Conservation (phyloP, 2,113 vertebrate genomes). For the Barnardius zonarius region DNA sequence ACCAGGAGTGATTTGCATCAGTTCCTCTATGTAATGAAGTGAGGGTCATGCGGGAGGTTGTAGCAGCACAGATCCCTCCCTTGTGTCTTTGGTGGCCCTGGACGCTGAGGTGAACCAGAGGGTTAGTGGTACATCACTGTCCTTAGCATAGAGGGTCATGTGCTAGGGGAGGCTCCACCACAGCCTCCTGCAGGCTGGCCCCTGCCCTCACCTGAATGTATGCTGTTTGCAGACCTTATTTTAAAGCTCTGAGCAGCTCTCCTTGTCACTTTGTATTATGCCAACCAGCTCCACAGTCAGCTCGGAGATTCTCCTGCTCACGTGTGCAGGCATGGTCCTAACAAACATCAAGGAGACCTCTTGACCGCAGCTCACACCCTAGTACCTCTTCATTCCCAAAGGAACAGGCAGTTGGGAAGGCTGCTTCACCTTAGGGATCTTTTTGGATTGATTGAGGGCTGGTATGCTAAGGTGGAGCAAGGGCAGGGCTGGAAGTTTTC, state of each 20-base stretch:
- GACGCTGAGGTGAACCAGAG: not conserved
- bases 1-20: not conserved
- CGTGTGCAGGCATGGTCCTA: not conserved
- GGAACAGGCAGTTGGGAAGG: not conserved
- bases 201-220: not conserved
- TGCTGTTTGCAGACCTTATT: not conserved
- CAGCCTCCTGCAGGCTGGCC: not conserved
- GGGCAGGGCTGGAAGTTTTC: not conserved
- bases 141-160: not conserved
- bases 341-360: not conserved
- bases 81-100: not conserved
- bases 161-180: not conserved
- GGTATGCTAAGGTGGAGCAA: not conserved
- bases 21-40: not conserved
- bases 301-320: not conserved
- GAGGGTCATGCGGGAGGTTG: not conserved
- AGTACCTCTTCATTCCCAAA: not conserved
- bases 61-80: not conserved
- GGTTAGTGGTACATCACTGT: not conserved
- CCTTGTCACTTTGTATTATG: not conserved
- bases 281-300: not conserved
- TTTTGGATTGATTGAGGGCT: not conserved
- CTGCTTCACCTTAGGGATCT: not conserved
- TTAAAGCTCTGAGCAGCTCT: not conserved
- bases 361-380: not conserved